Evolutionary conservation across 2,113 vertebrate genomes (phyloP).

Genomic region (Fulica atra): DNA sequence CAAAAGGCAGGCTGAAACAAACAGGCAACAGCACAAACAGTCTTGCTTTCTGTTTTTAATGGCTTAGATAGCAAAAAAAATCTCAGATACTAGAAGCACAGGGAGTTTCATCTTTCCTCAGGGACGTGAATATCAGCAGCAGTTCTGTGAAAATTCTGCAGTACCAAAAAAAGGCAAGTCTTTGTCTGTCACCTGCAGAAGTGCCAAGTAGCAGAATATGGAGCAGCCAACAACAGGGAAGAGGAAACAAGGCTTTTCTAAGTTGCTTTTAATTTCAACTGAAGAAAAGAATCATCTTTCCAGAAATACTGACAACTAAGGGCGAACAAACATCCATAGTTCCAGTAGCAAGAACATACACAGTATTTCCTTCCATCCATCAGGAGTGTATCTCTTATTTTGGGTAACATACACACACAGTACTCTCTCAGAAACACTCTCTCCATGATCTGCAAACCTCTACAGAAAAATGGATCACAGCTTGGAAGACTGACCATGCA

Average conservation of each 20-base stretch:
- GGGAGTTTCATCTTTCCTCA: not conserved
- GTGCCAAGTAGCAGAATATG: not conserved
- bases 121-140: accelerated
- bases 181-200: not conserved
- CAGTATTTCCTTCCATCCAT: not conserved
- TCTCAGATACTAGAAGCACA: not conserved
- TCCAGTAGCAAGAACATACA: accelerated
- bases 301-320: not conserved
- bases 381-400: not conserved
- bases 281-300: not conserved
- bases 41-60: not conserved
- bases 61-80: not conserved
- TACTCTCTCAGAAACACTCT: not conserved
- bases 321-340: not conserved
- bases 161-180: not conserved
- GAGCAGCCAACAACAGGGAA: accelerated
- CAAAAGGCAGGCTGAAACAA: not conserved
- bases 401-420: not conserved
- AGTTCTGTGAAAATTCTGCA: not conserved
- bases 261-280: not conserved
- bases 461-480: not conserved
- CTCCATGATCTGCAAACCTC: not conserved
- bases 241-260: not conserved
- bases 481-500: not conserved
- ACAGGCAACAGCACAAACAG: not conserved